Evolutionary conservation across 1,140 invertebrate genomes (phyloP), one percentile per base, ranked within the genome.

Genomic region (Macrostomum lignano): DNA sequence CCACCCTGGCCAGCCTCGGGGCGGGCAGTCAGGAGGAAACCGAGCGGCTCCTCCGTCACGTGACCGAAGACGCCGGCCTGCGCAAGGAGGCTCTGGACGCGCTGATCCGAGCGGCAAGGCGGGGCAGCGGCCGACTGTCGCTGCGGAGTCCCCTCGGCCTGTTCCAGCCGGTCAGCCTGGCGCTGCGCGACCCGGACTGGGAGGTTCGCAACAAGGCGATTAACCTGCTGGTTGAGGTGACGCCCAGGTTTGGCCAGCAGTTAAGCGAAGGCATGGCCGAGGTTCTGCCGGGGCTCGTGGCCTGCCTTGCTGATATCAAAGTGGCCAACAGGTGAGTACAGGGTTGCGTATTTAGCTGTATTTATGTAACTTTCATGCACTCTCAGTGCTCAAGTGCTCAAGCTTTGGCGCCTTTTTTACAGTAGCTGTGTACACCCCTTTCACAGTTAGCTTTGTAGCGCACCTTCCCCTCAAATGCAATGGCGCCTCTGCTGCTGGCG

Each of bases 171-270:
- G 36, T 58, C 21, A 39, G 44, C 9, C 36, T 44, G 17, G 46
- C 48, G 9, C 37, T 58, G 9, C 36, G 42, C 7, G 51, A 53
- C 35, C 36, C 41, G 4, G 47, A 49, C 38, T 52, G 48, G 52
- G 49, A 56, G 33, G 49, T 56, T 17, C 36, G 52, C 13, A 34
- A 48, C 21, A 51, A 56, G 42, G 53, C 52, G 31, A 46, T 51
- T 9, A 45, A 52, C 21, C 40, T 58, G 10, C 46, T 58, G 15
- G 41, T 46, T 29, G 49, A 55, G 38, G 39, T 54, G 4, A 51
- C 56, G 19, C 53, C 52, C 2, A 42, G 45, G 29, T 46, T 53
- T 37, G 46, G 45, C 17, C 43, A 46, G 33, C 46, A 50, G n/a
- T 36, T 55, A 15, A 53, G 56, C 36, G 17, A 37, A 15, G 55